Evolutionary conservation across 2,113 vertebrate genomes (phyloP).

Genomic region (Acrocephalus arundinaceus): DNA sequence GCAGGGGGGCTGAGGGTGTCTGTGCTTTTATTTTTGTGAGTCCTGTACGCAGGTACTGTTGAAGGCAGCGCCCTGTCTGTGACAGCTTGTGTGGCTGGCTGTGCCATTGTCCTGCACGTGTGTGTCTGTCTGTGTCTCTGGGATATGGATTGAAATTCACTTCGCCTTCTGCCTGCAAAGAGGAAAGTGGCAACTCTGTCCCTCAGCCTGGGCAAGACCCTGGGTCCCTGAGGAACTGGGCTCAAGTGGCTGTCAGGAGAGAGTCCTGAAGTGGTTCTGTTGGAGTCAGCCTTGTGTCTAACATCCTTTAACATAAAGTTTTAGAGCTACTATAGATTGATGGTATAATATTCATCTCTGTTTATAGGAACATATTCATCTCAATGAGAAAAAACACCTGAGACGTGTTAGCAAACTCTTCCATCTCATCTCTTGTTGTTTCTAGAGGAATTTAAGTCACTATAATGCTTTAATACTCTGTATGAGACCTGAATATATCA

Average conservation of each 20-base stretch:
- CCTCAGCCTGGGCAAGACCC: neutral
- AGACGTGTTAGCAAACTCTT: neutral
- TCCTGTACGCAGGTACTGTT: neutral
- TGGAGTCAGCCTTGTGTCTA: neutral
- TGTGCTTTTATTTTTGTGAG: neutral
- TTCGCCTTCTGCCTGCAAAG: neutral
- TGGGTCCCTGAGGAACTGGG: accelerated
- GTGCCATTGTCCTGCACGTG: accelerated
- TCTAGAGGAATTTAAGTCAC: neutral
- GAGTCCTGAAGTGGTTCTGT: accelerated
- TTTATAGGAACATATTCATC: neutral
- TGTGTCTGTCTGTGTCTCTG: neutral
- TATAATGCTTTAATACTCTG: neutral
- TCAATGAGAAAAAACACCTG: neutral
- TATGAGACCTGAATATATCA: neutral
- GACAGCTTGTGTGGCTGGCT: neutral
- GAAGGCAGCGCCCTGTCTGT: neutral
- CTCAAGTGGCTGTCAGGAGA: neutral
- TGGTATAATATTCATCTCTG: neutral
- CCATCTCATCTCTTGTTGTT: neutral
- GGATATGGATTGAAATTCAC: accelerated
- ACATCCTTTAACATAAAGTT: neutral
- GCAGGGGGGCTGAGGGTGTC: accelerated
- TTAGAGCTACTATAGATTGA: neutral
- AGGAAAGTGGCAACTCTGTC: neutral